Evolutionary conservation across 2,888 invertebrate genomes (phyloP), one percentile per base, ranked within the genome.

Genomic region (Dascillus cervinus): DNA sequence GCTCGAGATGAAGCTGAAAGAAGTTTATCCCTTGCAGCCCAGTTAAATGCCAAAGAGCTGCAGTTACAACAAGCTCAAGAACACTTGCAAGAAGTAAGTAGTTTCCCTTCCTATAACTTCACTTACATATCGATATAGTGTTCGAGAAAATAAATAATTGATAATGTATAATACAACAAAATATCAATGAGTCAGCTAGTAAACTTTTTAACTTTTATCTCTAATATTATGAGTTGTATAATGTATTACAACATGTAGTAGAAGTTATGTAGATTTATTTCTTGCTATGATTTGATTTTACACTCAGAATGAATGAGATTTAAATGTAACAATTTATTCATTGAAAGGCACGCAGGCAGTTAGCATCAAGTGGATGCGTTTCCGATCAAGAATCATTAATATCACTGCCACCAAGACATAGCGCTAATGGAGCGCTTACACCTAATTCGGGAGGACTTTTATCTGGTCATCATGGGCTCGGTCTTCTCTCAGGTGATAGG

Each of bases 1-100:
- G 92, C 91, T 0, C 72, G 89, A 21, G 91, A 92, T 55, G 90
- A 92, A 54, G 86, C 91, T 0, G 91, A 94, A 61, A 72, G 90
- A 36, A 85, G 88, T 12, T 71, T 91, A 38, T 79, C 85, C 35
- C 71, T 94, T 22, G 88, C 89, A 4, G 85, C 90, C 5, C 90
- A 90, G 51, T 75, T 94, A 12, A 89, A 86, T 54, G 80, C 84
- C 22, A 77, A 89, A 49, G 92, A 94, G 56, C 75, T 86, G 38
- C 87, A 89, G 60, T 72, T 92, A 32, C 77, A 85, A 52, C 85
- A 88, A 52, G 77, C 90, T 25, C 81, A 90, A 55, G 83, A 86
- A 52, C 89, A 91, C 58, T 69, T 92, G 33, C 79, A 80, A 58
- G 86, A 88, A 73, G 85, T 86, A 50, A 58, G 59, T 42, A 17